Evolutionary conservation across 2,797 vertebrate genomes (phyloP), one percentile per base, ranked within the genome.

Genomic region (Thalassophryne amazonica): DNA sequence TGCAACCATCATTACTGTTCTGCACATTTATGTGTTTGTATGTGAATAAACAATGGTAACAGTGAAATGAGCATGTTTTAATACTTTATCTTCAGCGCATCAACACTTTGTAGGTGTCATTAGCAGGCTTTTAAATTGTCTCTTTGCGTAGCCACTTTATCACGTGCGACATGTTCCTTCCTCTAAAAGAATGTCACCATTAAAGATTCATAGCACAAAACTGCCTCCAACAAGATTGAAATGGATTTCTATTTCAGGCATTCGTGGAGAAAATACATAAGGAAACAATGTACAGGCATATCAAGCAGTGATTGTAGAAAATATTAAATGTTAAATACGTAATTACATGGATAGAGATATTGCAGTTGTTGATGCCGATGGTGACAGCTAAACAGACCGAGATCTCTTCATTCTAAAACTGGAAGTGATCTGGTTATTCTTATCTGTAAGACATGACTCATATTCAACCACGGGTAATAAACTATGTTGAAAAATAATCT

Each of bases 201-300:
- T 86, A 87, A 89, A 91, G 53, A 82, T 86, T 87, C 69, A 81
- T 84, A 63, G 31, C 30, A 50, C 58, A 67, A 81, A 80, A 82
- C 36, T 58, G 73, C 61, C 36, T 84, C 45, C 34, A 58, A 73
- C 45, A 14, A 36, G 42, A 69, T 41, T 62, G 40, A 28, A 19
- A 35, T 62, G 41, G 45, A 39, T 66, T 79, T 69, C 15, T 48
- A 36, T 58, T 55, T 60, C 8, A 3, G 47, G 28, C 15, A 19
- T 40, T 63, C 32, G 9, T 22, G 17, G 55, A 54, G 2, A 47
- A 57, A 49, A 54, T 37, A 56, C 49, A 42, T n/a, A 58, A 48
- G 7, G 61, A 54, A 66, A 51, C 28, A 36, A 38, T 40, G 25
- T 50, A 46, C 25, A 58, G 33, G 19, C 11, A 1, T 33, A 34